These are phyloP conservation scores for Drosophila ironensis DNA, from an alignment of 1,140 invertebrate species.

Conservation along the genomic window DNA sequence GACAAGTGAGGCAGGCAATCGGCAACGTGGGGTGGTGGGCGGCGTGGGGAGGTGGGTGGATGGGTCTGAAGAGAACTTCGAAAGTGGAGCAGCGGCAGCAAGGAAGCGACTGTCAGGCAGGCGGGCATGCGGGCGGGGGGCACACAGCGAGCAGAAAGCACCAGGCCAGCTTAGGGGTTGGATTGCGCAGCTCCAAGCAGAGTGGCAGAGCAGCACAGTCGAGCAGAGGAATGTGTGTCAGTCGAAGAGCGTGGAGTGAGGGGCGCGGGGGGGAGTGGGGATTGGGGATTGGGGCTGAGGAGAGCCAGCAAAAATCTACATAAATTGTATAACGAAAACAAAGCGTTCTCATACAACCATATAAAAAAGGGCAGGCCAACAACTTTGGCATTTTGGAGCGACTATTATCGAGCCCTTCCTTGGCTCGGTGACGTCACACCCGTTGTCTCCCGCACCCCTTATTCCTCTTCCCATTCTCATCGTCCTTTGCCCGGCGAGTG, in stretches of 20 bases:
- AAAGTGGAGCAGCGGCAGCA: conserved; percentile 59
- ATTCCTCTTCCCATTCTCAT: not conserved
- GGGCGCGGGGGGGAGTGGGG: not conserved
- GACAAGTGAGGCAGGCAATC: conserved; percentile 64
- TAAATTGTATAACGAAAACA: conserved; percentile 74
- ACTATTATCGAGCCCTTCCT: conserved; percentile 49
- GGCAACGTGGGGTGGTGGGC: not conserved
- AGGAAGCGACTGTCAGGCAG: not conserved
- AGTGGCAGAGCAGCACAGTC: conserved; percentile 10
- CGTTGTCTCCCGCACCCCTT: too few species aligned
- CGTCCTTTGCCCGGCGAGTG: conserved; percentile 4
- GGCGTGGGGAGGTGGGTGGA: too few species aligned
- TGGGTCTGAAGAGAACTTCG: conserved; percentile 52
- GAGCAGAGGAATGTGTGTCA: conserved; percentile 33
- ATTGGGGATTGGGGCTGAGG: too few species aligned
- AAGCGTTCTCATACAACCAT: conserved; percentile 36
- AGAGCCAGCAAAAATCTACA: conserved; percentile 52
- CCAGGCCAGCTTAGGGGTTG: conserved; percentile 23
- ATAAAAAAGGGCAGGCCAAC: conserved; percentile 48
- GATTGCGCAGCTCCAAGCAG: conserved; percentile 28
- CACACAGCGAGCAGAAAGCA: not conserved
- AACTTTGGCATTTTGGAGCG: conserved; percentile 45
- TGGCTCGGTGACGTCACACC: conserved; percentile 53
- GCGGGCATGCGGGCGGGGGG: not conserved
- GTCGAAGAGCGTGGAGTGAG: conserved; percentile 8